These are phyloP conservation scores for Drosophila paranaensis DNA, from an alignment of 2,888 invertebrate genomes.

Conservation along the genomic window DNA sequence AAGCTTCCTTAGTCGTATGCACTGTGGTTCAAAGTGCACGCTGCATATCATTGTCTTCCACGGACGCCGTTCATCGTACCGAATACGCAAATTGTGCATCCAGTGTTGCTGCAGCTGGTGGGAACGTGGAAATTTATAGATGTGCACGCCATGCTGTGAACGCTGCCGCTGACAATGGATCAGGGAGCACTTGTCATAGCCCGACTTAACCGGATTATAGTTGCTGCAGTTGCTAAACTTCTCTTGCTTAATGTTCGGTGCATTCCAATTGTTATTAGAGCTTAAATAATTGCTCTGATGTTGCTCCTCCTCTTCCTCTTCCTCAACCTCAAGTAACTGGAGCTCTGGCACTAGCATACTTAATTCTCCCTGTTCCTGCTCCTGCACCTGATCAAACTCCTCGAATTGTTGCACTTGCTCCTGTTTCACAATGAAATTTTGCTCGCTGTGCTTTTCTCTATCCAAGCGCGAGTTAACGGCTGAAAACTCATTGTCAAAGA, in stretches of 20 bases:
- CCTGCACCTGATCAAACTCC: constrained; percentile 11
- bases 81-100: constrained; percentile 68
- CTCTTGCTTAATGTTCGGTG: constrained; percentile 41
- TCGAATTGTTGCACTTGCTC: constrained; percentile 7
- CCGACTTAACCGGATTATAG: constrained; percentile 68
- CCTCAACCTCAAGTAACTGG: constrained; percentile 43
- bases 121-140: constrained; percentile 71
- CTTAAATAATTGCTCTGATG: constrained; percentile 2
- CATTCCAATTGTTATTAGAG: constrained; percentile 25
- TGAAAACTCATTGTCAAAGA: constrained; percentile 66
- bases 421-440: not conserved
- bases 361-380: constrained; percentile 33
- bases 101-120: constrained; percentile 59
- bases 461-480: constrained; percentile 44
- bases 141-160: constrained; percentile 65
- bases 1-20: constrained; percentile 65
- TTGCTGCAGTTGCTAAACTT: not conserved
- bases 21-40: constrained; percentile 64
- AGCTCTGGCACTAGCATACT: constrained; percentile 49
- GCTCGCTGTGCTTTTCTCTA: constrained; percentile 28
- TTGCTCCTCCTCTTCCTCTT: constrained; percentile 13
- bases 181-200: constrained; percentile 71
- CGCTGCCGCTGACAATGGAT: constrained; percentile 70
- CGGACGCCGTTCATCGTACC: constrained; percentile 66
- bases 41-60: constrained; percentile 76